Percentiles rank a stretch among this genome's conserved stretches.
These are phyloP conservation scores for Thecophora atra DNA, from an alignment of 2,888 invertebrate genomes.

Conservation along the genomic window DNA sequence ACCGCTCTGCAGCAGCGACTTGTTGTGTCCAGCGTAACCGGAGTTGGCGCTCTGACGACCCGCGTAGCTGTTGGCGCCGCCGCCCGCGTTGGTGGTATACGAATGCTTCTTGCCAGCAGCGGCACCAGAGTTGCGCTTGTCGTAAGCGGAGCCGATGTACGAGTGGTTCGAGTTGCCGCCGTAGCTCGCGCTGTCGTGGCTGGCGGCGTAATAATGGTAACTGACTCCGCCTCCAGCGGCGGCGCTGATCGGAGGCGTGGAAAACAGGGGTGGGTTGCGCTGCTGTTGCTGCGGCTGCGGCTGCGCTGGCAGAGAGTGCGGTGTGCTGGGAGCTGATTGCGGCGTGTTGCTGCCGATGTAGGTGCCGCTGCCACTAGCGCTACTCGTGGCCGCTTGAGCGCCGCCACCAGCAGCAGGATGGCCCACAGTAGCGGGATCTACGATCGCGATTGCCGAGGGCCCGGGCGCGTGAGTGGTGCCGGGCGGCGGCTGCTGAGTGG, in stretches of 20 bases:
- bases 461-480: constrained; percentile 51
- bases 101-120: constrained; percentile 40
- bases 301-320: constrained; percentile 53
- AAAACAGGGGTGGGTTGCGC: constrained; percentile 63
- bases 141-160: constrained; percentile 49
- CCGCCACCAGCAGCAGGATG: constrained; percentile 2
- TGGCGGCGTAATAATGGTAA: constrained; percentile 55
- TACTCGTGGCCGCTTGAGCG: constrained; percentile 17
- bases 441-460: constrained; percentile 49
- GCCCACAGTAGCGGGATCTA: constrained; percentile 46
- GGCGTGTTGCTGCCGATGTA: constrained; percentile 51
- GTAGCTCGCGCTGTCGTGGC: constrained; percentile 41
- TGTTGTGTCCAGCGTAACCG: constrained; percentile 46
- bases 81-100: constrained; percentile 36
- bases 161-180: constrained; percentile 38
- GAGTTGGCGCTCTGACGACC: constrained; percentile 44
- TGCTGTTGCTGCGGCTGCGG: constrained; percentile 45
- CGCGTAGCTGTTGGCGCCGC: constrained; percentile 33
- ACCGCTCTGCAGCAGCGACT: constrained; percentile 52
- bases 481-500: constrained; percentile 44
- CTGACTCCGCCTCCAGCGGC: constrained; percentile 49
- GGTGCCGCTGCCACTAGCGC: constrained; percentile 45
- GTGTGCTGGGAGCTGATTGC: constrained; percentile 66
- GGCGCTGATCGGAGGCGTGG: constrained; percentile 63
- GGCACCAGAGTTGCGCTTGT: constrained; percentile 55